Evolutionary conservation across 2,888 invertebrate species (phyloP), one percentile per base, ranked within the genome.

Genomic region (Scaptomyza flava): DNA sequence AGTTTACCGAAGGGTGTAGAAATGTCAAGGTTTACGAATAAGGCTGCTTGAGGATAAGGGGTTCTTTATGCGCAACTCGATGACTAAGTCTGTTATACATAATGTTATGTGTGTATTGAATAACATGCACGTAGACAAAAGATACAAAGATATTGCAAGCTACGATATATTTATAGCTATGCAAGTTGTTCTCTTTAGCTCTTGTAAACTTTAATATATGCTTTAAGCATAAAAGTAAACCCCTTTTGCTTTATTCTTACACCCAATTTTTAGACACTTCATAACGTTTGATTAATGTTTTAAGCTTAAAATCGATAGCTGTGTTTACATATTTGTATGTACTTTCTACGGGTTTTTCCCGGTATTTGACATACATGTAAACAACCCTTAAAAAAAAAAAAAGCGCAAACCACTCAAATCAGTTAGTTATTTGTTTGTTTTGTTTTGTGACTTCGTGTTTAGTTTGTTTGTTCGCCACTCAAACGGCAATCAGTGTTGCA

Each of bases 401-500:
- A 72, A 66, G 64, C 50, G 41, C n/a, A 48, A 56, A 59, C 27
- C 41, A 57, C 56, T 53, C 27, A 20, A 43, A 63, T 17, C 20
- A 34, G 65, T 42, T 42, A 45, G 20, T 50, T 27, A 14, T 23
- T 45, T 30, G 17, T 14, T 14, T 36, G 53, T 45, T 30, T 20
- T 11, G 27, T 27, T 27, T 27, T 27, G n/a, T 27, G 27, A 23
- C 4, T 23, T 23, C 23, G 23, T 23, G 23, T 23, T 23, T 23
- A 23, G 3, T 27, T 2, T 27, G 27, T 11, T 17, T 31, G 7
- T 14, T 48, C 48, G 48, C 60, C 70, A 67, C 79, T 73, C 68
- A 68, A 73, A 61, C 54, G 76, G 83, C 87, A 83, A 88, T 88
- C 88, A 88, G 69, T 65, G 51, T 23, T 58, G 79, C 67, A 63